These are phyloP conservation scores for Lepidochrysops patricia DNA, from an alignment of 2,888 invertebrate species.

Conservation along the genomic window DNA sequence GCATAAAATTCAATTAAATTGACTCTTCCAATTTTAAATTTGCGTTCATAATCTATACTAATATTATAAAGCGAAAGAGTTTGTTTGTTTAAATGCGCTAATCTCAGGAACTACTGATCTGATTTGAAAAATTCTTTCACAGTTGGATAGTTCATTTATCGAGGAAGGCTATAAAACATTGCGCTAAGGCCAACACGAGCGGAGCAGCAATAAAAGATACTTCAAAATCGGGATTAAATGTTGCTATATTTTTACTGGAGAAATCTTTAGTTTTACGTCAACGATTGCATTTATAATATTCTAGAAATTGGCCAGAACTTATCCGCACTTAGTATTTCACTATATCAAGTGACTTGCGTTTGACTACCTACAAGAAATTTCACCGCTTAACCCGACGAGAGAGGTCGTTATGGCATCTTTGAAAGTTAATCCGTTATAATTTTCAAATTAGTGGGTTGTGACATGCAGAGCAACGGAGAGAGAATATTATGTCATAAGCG, in stretches of 20 bases:
- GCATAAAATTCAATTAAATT: background rate
- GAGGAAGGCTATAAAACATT: too few relatives aligned
- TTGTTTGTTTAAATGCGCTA: too few relatives aligned
- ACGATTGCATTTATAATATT: too few relatives aligned
- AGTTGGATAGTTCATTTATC: too few relatives aligned
- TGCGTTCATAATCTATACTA: too few relatives aligned
- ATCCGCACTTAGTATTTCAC: background rate
- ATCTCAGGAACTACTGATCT: too few relatives aligned
- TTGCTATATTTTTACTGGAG: too few relatives aligned
- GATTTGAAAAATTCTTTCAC: too few relatives aligned
- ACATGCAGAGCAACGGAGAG: background rate
- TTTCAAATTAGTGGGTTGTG: background rate
- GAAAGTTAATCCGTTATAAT: background rate
- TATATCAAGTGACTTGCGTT: background rate
- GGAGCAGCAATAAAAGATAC: too few relatives aligned
- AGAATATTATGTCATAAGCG: background rate
- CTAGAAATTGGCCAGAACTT: background rate
- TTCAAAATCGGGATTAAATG: too few relatives aligned
- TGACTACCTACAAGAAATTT: background rate
- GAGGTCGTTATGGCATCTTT: background rate
- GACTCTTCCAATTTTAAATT: background rate
- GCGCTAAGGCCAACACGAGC: too few relatives aligned
- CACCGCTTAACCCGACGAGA: background rate
- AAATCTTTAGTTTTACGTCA: background rate
- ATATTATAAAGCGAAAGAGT: too few relatives aligned